Conservation (phyloP, 2,797 vertebrate genomes). For the Oreortyx pictus region DNA sequence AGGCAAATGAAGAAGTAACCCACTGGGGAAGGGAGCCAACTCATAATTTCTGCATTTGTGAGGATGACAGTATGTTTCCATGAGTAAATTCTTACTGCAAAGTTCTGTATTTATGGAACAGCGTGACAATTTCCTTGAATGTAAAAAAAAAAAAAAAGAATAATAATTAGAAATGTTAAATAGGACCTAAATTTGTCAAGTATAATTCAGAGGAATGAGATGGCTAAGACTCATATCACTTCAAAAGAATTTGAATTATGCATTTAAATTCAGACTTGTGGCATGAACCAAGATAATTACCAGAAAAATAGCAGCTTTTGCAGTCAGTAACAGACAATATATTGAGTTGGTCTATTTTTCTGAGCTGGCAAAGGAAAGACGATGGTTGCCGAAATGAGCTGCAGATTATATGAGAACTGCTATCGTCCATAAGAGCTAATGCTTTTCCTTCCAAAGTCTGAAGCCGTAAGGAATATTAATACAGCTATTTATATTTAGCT, state of each 20-base stretch:
- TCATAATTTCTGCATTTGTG: conserved; percentile 17
- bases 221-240: conserved; percentile 25
- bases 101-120: conserved; percentile 29
- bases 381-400: conserved; percentile 65
- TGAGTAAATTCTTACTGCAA: conserved; percentile 9
- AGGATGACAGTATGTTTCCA: conserved; percentile 21
- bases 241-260: conserved; percentile 68
- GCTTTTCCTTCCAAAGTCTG: conserved; percentile 60
- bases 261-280: conserved; percentile 67
- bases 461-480: conserved; percentile 62
- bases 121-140: conserved; percentile 39
- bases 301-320: conserved; percentile 65
- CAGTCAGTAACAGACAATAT: conserved; percentile 62
- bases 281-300: conserved; percentile 65
- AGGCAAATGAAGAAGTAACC: background rate
- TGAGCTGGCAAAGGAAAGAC: conserved; percentile 70
- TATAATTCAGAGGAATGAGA: conserved; percentile 25
- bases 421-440: conserved; percentile 7
- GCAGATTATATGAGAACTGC: conserved; percentile 46
- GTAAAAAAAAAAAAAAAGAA: background rate
- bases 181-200: conserved; percentile 39
- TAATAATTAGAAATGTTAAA: conserved; percentile 51
- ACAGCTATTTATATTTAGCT: conserved; percentile 54
- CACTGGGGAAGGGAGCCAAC: background rate
- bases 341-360: conserved; percentile 71